phyloP scores from a whole-genome alignment of 2,888 invertebrate genomes.

The Sussaba pulchella region DNA sequence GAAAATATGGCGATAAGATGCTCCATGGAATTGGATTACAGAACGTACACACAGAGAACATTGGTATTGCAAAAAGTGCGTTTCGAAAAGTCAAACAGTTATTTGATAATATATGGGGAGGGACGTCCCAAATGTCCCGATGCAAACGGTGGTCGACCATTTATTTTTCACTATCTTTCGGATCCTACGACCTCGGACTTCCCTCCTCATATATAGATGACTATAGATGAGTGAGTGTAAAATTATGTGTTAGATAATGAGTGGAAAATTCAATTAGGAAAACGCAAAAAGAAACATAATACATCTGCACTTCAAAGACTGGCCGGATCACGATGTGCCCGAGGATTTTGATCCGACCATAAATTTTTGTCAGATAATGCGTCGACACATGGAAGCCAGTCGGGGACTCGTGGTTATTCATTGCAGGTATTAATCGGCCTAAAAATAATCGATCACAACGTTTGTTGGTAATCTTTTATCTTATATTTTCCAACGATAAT shows the following conservation, averaged over 20 bases:
- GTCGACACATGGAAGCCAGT: slow-evolving; percentile 85
- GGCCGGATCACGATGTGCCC: slow-evolving; percentile 91
- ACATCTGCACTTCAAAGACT: slow-evolving; percentile 90
- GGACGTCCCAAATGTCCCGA: no score
- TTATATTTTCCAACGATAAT: neutral
- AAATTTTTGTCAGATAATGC: slow-evolving; percentile 87
- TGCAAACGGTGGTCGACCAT: no score
- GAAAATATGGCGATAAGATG: slow-evolving; percentile 87
- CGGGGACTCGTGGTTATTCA: slow-evolving; percentile 88
- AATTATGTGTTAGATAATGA: no score
- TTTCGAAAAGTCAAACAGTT: no score
- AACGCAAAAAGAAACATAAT: slow-evolving; percentile 84
- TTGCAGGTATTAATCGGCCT: slow-evolving; percentile 87
- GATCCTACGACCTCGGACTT: no score
- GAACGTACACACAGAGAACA: slow-evolving; percentile 87
- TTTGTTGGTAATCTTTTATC: neutral
- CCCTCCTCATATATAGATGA: no score
- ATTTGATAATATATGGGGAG: no score
- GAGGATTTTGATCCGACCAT: slow-evolving; percentile 87
- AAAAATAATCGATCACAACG: neutral
- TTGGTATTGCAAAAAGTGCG: slow-evolving; percentile 86
- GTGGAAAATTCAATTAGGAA: no score
- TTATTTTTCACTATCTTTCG: no score
- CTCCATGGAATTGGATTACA: slow-evolving; percentile 85
- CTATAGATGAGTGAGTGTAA: no score